phyloP scores from a whole-genome alignment of 2,888 invertebrate species.

The Patella caerulea region DNA sequence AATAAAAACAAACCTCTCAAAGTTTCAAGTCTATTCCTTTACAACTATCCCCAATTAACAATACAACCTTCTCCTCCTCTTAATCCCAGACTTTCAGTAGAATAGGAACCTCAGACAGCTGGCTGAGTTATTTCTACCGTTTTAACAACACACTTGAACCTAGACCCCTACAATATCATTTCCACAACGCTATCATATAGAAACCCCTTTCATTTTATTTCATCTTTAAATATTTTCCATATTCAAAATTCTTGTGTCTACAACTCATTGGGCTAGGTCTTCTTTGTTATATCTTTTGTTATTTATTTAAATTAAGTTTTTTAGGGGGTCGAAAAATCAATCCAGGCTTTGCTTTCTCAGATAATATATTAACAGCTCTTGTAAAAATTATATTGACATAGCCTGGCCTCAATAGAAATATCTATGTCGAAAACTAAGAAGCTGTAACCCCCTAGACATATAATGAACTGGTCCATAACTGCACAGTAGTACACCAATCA shows the following conservation, averaged over 20 bases:
- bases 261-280: no score
- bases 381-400: neutral
- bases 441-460: neutral
- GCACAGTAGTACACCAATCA: neutral
- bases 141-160: neutral
- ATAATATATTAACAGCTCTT: no score
- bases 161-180: neutral
- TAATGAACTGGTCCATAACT: neutral
- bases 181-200: neutral
- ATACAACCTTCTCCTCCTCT: no score
- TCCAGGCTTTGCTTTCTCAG: no score
- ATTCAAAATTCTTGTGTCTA: no score
- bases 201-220: no score
- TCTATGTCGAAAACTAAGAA: neutral
- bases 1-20: neutral
- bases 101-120: slow-evolving; percentile 4
- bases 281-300: no score
- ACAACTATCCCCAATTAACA: no score
- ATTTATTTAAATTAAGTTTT: no score
- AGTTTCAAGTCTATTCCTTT: no score
- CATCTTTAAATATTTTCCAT: no score
- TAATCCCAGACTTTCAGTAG: neutral
- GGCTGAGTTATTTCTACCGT: neutral
- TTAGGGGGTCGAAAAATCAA: no score
- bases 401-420: neutral